phyloP scores from a whole-genome alignment of 2,113 vertebrate species.

The Barbus barbus region DNA sequence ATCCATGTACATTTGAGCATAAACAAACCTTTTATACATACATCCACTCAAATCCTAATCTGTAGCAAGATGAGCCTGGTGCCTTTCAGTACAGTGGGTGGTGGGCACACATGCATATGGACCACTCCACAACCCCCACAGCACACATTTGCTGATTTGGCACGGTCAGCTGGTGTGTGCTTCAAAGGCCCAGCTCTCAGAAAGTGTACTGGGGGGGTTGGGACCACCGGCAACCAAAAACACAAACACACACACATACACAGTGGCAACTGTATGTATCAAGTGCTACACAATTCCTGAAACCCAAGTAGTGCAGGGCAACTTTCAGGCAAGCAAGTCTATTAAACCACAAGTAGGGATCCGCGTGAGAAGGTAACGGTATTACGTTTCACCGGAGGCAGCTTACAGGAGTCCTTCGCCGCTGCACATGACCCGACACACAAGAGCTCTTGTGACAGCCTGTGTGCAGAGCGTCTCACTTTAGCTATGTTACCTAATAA shows the following conservation, averaged over 20 bases:
- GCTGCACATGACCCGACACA: neutral
- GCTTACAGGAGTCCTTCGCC: neutral
- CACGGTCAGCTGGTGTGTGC: slow-evolving; percentile 66
- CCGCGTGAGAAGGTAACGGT: neutral
- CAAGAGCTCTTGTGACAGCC: neutral
- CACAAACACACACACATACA: neutral
- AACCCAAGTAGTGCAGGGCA: neutral
- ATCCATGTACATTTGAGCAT: neutral
- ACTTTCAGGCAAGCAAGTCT: slow-evolving; percentile 16
- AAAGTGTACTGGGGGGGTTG: neutral
- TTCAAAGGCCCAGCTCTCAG: slow-evolving; percentile 44
- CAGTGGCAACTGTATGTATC: neutral
- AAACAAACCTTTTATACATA: neutral
- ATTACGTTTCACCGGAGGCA: neutral
- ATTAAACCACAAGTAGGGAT: slow-evolving; percentile 36
- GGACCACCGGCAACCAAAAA: neutral
- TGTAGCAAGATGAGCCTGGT: slow-evolving; percentile 29
- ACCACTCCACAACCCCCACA: slow-evolving; percentile 36
- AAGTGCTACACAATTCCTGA: slow-evolving; percentile 34
- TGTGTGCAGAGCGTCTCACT: neutral
- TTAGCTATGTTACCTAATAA: neutral
- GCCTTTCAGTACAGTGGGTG: slow-evolving; percentile 38
- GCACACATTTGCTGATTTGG: slow-evolving; percentile 62
- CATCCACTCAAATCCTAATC: slow-evolving; percentile 39
- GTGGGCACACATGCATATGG: slow-evolving; percentile 30